phyloP scores from a whole-genome alignment of 2,113 vertebrate genomes.

The Glareola pratincola region DNA sequence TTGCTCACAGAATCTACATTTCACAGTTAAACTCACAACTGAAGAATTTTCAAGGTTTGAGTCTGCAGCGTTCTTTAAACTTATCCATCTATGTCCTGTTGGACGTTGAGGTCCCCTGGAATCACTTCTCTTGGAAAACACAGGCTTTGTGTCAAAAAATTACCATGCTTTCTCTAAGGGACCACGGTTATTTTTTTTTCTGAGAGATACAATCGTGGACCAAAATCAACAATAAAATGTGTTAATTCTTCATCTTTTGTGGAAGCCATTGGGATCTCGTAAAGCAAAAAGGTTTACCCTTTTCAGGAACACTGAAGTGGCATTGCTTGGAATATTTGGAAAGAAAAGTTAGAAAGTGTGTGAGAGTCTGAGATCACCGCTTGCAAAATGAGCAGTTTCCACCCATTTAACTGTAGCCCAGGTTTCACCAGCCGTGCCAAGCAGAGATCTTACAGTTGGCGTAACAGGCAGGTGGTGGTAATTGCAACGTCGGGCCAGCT shows the following conservation, averaged over 20 bases:
- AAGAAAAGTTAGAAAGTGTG: neutral
- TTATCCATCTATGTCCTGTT: rapidly evolving
- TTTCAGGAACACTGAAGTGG: neutral
- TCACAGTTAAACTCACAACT: neutral
- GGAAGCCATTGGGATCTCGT: neutral
- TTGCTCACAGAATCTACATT: neutral
- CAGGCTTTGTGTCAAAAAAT: neutral
- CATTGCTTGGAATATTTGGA: neutral
- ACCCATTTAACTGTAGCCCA: neutral
- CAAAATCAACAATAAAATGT: neutral
- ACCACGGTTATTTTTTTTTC: neutral
- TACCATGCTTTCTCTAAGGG: neutral
- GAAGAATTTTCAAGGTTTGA: neutral
- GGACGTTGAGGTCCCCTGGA: neutral
- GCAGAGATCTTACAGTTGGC: neutral
- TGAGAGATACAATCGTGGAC: neutral
- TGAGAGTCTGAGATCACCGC: neutral
- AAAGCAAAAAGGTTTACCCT: neutral
- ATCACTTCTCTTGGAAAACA: neutral
- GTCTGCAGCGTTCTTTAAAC: neutral
- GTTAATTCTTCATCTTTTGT: neutral
- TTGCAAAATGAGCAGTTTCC: neutral
- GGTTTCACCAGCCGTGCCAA: neutral
- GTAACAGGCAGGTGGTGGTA: neutral
- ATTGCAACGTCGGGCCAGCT: neutral